Evolutionary conservation across 1,140 invertebrate species (phyloP), one percentile per base, ranked within the genome.

Genomic region (Melipona quadrifasciata): DNA sequence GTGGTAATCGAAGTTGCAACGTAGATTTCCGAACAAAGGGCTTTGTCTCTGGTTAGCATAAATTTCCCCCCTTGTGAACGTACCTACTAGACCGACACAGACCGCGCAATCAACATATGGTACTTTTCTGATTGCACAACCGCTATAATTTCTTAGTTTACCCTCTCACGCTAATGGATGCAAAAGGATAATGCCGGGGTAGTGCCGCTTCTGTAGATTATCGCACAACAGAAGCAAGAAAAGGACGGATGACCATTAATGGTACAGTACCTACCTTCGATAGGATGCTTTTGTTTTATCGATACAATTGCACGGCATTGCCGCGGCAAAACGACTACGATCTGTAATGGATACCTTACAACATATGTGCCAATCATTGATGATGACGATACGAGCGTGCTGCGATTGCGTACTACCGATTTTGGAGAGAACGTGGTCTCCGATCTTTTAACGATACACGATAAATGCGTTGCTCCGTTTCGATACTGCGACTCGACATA

Each of bases 191-290:
- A 87, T 72, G 71, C 58, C 65, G 61, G 70, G 75, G 78, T 67
- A 85, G 53, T 79, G 82, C 64, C 47, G 79, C 85, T 83, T 74
- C 86, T 57, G 68, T 58, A 86, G 86, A 90, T 90, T 90, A 90
- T 90, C 89, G 89, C 86, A 82, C 82, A 90, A 90, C 88, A 82
- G 88, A 90, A 90, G 88, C 83, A 86, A 87, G 89, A 83, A 87
- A 81, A 80, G 65, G 76, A 84, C 82, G 88, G 77, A 71, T 70
- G 72, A 84, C 89, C 89, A 90, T 90, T 87, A 89, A 86, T 86
- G 89, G 89, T 57, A 64, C 83, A 65, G 79, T 89, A 83, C 82
- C 64, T 24, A 17, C n/a, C 27, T 17, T 82, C 79, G 89, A 90
- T 90, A 90, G 88, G 71, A 34, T 39, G 83, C 65, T 86, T 90